phyloP scores from a whole-genome alignment of 2,113 vertebrate genomes.

The Ophthalmolycus amberensis region DNA sequence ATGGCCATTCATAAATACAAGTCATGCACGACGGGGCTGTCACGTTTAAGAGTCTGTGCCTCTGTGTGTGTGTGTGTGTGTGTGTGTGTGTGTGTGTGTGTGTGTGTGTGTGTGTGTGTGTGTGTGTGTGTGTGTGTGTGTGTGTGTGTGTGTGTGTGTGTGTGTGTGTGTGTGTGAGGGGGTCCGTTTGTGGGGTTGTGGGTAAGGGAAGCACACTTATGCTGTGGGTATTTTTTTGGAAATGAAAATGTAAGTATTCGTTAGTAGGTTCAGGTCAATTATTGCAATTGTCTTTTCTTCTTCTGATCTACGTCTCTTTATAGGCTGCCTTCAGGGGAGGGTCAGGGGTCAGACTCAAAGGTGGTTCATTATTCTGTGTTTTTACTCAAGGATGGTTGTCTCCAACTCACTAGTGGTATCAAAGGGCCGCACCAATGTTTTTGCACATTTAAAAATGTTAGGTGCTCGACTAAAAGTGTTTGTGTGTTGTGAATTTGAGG shows the following conservation, averaged over 20 bases:
- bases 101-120: constrained; percentile 15
- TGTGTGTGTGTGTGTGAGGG: constrained; percentile 20
- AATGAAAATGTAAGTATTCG: background rate
- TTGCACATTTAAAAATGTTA: background rate
- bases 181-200: background rate
- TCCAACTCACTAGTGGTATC: background rate
- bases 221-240: background rate
- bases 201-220: background rate
- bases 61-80: constrained; percentile 16
- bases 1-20: constrained; percentile 64
- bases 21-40: constrained; percentile 46
- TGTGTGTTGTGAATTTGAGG: too few species aligned
- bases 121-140: constrained; percentile 27
- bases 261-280: background rate
- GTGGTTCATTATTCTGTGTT: background rate
- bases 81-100: constrained; percentile 25
- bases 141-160: constrained; percentile 20
- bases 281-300: background rate
- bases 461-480: too few species aligned
- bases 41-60: constrained; percentile 42
- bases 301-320: background rate
- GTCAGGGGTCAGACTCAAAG: background rate
- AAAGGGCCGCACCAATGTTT: background rate
- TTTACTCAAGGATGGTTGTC: background rate
- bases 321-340: background rate